A percentile compares a stretch with the other conserved stretches of the same genome.
Evolutionary conservation across 2,797 vertebrate species (phyloP).

Genomic region (Rousettus madagascariensis): DNA sequence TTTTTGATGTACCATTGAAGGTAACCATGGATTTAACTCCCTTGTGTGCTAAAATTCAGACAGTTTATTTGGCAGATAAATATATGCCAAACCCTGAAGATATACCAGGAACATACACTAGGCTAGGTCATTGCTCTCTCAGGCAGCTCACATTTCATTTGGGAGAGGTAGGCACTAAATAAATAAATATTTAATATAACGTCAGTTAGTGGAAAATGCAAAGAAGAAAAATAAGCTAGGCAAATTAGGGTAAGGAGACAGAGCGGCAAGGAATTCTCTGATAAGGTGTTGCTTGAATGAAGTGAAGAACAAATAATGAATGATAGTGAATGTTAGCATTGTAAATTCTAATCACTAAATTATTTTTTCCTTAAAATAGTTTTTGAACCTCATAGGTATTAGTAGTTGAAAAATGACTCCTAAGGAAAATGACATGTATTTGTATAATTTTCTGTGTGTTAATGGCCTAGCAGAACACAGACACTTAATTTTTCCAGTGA

Average conservation of each 20-base stretch:
- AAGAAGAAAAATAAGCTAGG: background rate
- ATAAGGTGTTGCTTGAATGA: background rate
- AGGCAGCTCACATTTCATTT: slow-evolving; percentile 8
- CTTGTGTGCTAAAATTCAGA: background rate
- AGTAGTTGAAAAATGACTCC: background rate
- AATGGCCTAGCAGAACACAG: background rate
- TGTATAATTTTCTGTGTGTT: background rate
- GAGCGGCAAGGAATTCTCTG: background rate
- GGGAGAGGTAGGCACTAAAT: background rate
- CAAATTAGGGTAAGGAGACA: background rate
- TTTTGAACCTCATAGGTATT: background rate
- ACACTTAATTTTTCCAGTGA: slow-evolving; percentile 13
- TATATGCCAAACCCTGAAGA: background rate
- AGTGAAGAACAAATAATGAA: slow-evolving; percentile 19
- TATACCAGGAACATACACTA: background rate
- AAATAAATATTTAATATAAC: slow-evolving; percentile 23
- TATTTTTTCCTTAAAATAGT: slow-evolving; percentile 14
- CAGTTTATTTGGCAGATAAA: background rate
- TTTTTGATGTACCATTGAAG: slow-evolving; percentile 39
- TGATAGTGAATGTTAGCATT: background rate
- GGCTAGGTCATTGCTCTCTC: background rate
- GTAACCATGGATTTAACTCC: background rate
- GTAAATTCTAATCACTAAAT: slow-evolving; percentile 33
- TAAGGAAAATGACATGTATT: background rate
- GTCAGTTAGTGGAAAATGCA: background rate